Conservation (phyloP, 2,797 vertebrate species). For the Ptychobarbus kaznakovi region DNA sequence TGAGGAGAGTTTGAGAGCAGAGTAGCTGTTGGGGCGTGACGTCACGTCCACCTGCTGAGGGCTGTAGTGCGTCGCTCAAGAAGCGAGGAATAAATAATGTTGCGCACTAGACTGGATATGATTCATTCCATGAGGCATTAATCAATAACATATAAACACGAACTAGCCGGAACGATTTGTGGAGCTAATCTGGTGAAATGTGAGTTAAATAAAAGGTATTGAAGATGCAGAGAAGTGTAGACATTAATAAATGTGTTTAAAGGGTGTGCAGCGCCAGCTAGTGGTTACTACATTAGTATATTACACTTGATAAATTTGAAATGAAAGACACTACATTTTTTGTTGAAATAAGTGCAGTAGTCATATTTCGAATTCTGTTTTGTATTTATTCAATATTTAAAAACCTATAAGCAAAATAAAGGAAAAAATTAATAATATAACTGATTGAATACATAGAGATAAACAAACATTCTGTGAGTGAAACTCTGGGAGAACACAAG, state of each 20-base stretch:
- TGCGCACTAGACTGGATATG: background rate
- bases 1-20: background rate
- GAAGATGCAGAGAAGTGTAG: too few relatives aligned
- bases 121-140: background rate
- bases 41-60: slow-evolving; percentile 87
- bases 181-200: background rate
- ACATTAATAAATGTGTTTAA: background rate
- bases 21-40: slow-evolving; percentile 76
- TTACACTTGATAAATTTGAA: background rate
- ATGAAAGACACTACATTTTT: background rate
- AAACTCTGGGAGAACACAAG: slow-evolving; percentile 76
- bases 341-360: background rate
- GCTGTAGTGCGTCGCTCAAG: slow-evolving; percentile 63
- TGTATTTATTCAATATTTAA: slow-evolving; percentile 65
- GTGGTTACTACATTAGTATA: background rate
- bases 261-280: slow-evolving; percentile 25
- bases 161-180: too few relatives aligned
- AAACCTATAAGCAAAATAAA: slow-evolving; percentile 73
- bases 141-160: background rate
- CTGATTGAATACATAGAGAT: slow-evolving; percentile 67
- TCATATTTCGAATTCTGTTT: slow-evolving; percentile 28
- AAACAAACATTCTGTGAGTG: slow-evolving; percentile 72
- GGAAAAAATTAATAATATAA: slow-evolving; percentile 66
- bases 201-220: background rate
- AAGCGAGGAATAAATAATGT: background rate